Evolutionary conservation across 2,797 vertebrate species (phyloP).

Genomic region (Gila robusta): DNA sequence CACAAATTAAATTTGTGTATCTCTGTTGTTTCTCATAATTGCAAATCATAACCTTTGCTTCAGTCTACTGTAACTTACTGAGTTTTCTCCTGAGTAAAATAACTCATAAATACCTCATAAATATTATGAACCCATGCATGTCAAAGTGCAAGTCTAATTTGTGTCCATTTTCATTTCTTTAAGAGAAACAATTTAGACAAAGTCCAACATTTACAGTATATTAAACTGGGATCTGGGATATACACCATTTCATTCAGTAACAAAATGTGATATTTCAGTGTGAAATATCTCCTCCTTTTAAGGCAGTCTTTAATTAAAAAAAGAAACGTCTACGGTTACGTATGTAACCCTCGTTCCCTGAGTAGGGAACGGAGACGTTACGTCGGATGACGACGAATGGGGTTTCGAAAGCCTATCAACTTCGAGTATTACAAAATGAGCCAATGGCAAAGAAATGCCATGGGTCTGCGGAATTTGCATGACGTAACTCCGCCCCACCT

Average conservation of each 20-base stretch:
- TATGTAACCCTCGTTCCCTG: no score
- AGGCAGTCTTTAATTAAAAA: background rate
- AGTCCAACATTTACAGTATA: background rate
- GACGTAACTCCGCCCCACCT: no score
- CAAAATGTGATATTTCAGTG: background rate
- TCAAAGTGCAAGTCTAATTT: background rate
- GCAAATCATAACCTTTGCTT: background rate
- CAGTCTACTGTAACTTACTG: background rate
- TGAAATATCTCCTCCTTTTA: background rate
- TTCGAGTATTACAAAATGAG: no score
- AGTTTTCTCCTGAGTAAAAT: background rate
- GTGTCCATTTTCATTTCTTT: background rate
- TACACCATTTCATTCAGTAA: background rate
- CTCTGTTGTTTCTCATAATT: background rate
- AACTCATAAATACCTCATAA: no score
- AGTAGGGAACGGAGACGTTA: no score
- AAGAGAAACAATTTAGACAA: background rate
- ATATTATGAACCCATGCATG: background rate
- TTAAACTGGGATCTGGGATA: background rate
- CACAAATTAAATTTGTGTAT: background rate
- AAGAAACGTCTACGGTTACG: no score
- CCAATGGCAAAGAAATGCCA: no score
- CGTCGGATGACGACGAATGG: no score
- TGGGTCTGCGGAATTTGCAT: no score
- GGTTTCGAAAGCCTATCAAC: no score